These are phyloP conservation scores for Scrobipalpa atriplicella DNA, from an alignment of 2,888 invertebrate species.

Conservation along the genomic window DNA sequence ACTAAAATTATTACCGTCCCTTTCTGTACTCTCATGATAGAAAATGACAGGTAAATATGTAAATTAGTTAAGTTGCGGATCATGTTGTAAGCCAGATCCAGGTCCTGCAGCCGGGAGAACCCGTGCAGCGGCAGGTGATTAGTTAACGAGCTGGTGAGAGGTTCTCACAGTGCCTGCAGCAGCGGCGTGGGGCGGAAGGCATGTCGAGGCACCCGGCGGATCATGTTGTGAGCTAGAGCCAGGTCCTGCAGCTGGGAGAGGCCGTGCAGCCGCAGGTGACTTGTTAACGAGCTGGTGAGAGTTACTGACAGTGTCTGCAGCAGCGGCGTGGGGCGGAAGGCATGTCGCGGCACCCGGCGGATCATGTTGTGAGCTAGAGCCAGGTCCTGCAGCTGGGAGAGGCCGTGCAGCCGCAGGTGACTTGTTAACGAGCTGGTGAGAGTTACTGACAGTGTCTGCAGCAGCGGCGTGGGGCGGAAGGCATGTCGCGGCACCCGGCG, in stretches of 20 bases:
- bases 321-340: conserved; percentile 89
- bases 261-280: too few species aligned
- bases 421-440: too few species aligned
- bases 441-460: conserved; percentile 93
- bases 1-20: too few species aligned
- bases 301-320: conserved; percentile 93
- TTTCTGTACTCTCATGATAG: too few species aligned
- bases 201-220: conserved; percentile 88
- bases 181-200: conserved; percentile 90
- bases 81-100: too few species aligned
- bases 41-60: too few species aligned
- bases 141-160: too few species aligned
- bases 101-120: too few species aligned
- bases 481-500: conserved; percentile 88
- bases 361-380: conserved; percentile 92
- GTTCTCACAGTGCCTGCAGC: conserved; percentile 93
- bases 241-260: conserved; percentile 88
- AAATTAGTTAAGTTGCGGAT: too few species aligned
- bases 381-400: conserved; percentile 89
- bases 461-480: conserved; percentile 89
- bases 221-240: conserved; percentile 90
- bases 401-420: too few species aligned
- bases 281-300: too few species aligned
- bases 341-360: conserved; percentile 87
- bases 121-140: too few species aligned